Conservation (phyloP, 1,140 invertebrate genomes). For the Solenopsis fugax region DNA sequence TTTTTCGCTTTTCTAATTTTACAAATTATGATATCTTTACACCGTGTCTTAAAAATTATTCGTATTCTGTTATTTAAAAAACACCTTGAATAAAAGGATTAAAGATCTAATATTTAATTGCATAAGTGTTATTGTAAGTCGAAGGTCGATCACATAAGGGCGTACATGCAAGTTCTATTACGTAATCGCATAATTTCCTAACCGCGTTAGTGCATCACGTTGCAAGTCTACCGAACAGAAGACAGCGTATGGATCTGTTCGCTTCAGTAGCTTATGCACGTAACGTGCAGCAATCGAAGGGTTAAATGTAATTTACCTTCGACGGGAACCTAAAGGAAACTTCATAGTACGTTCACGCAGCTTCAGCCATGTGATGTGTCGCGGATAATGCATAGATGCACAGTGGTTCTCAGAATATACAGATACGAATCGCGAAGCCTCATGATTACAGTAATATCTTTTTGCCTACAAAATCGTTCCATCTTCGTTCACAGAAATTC, state of each 20-base stretch:
- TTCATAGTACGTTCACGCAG: slow-evolving; percentile 42
- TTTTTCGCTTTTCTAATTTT: background rate
- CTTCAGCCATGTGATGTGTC: slow-evolving; percentile 5
- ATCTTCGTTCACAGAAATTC: background rate
- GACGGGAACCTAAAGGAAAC: slow-evolving; percentile 37
- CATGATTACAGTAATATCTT: background rate
- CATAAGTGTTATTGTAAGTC: slow-evolving; percentile 23
- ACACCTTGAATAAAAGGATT: background rate
- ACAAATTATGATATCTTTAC: background rate
- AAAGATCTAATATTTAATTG: background rate
- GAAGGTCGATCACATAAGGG: slow-evolving; percentile 14
- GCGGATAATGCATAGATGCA: slow-evolving; percentile 21
- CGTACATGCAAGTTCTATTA: slow-evolving; percentile 40
- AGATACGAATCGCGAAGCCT: background rate
- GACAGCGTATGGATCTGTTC: slow-evolving; percentile 48
- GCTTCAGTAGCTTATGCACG: slow-evolving; percentile 50
- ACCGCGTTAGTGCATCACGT: slow-evolving; percentile 37
- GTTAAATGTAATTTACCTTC: slow-evolving; percentile 53
- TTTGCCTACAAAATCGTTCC: background rate
- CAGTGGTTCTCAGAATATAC: slow-evolving; percentile 9
- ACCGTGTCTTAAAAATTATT: background rate
- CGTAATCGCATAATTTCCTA: slow-evolving; percentile 44
- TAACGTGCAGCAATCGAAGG: slow-evolving; percentile 53
- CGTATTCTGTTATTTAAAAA: background rate
- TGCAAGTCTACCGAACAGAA: slow-evolving; percentile 36